Percentiles rank a stretch among this genome's conserved stretches.
These are phyloP conservation scores for Eunapius fragilis DNA, from an alignment of 37 sponge, comb jelly and placozoan genomes.

Conservation along the genomic window DNA sequence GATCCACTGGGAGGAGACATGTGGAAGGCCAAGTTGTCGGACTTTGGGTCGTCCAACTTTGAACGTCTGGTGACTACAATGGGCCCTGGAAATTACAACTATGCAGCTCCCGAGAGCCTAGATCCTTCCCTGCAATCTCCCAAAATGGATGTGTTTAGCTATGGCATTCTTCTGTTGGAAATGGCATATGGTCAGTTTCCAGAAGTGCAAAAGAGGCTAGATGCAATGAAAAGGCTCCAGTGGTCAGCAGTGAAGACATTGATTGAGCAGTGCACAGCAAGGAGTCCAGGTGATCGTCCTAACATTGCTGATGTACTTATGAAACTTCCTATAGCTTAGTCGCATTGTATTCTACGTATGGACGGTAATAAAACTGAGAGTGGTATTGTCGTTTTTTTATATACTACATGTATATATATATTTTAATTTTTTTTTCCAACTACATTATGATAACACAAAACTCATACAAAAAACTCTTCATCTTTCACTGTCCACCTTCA, in stretches of 20 bases:
- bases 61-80: conserved; percentile 6
- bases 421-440: background rate
- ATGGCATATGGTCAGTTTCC: conserved; percentile 37
- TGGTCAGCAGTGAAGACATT: background rate
- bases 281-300: conserved; percentile 1
- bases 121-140: conserved; percentile 23
- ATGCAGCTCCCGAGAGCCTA: conserved; percentile 67
- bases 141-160: conserved; percentile 70
- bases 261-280: background rate
- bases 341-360: conserved; percentile 32
- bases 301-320: conserved; percentile 3
- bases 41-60: conserved; percentile 74
- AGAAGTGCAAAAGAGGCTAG: conserved; percentile 5
- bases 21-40: conserved; percentile 63
- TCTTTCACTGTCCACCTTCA: too few species aligned
- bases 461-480: too few species aligned
- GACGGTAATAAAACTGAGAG: conserved; percentile 62
- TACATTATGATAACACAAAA: background rate
- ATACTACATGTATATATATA: background rate
- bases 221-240: background rate
- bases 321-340: background rate
- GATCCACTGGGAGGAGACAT: background rate
- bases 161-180: conserved; percentile 62
- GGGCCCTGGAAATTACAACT: conserved; percentile 40
- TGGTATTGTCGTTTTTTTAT: background rate